Evolutionary conservation across 2,113 vertebrate genomes (phyloP).

Genomic region (Dipodomys spectabilis): DNA sequence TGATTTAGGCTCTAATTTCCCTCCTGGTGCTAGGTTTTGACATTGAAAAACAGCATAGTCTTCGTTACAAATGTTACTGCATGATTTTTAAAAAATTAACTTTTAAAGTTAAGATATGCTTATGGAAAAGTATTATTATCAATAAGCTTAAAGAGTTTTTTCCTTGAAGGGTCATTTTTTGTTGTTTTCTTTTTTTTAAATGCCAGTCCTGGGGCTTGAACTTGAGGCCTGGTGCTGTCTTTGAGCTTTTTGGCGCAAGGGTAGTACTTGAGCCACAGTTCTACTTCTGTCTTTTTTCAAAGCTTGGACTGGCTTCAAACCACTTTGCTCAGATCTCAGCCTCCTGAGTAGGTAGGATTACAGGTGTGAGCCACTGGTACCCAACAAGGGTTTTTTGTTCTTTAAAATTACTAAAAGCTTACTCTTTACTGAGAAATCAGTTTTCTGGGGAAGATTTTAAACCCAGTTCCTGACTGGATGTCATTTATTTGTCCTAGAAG

Average conservation of each 20-base stretch:
- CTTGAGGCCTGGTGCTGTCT: too few relatives aligned
- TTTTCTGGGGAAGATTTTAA: slow-evolving; percentile 44
- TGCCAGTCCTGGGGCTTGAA: too few relatives aligned
- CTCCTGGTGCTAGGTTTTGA: not conserved
- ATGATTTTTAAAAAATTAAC: not conserved
- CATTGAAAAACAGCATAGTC: not conserved
- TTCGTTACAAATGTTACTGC: not conserved
- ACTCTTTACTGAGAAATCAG: not conserved
- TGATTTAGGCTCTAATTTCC: not conserved
- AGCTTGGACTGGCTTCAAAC: too few relatives aligned
- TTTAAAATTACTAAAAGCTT: slow-evolving; percentile 36
- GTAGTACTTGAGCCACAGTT: too few relatives aligned
- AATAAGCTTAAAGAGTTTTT: not conserved
- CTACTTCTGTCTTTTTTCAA: too few relatives aligned
- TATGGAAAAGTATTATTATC: slow-evolving; percentile 13
- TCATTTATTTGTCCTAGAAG: not conserved
- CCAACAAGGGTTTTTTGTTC: not conserved
- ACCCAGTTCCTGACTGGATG: not conserved
- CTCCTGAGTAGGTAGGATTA: too few relatives aligned
- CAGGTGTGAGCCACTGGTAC: too few relatives aligned
- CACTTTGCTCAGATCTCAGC: too few relatives aligned
- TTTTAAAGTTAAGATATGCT: not conserved
- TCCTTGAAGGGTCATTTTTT: not conserved
- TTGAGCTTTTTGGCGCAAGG: too few relatives aligned
- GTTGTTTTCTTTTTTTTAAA: too few relatives aligned